Conservation (phyloP, 2,113 vertebrate genomes). For the Hydropotes inermis region DNA sequence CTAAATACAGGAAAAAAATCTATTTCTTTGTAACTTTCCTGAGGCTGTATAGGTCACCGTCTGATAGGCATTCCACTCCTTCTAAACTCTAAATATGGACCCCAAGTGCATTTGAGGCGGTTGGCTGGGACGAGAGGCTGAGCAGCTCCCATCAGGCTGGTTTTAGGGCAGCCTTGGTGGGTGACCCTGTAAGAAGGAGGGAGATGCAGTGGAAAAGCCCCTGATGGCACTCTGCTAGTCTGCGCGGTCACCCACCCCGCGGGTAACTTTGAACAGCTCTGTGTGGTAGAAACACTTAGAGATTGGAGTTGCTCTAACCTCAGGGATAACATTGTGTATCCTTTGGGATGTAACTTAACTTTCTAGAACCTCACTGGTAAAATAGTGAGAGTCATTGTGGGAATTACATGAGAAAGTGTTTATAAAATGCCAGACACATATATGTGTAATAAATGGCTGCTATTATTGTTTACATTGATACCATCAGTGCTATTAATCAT, state of each 20-base stretch:
- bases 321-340: neutral
- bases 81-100: neutral
- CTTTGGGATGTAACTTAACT: neutral
- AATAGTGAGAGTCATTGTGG: neutral
- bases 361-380: neutral
- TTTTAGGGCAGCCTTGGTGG: neutral
- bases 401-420: neutral
- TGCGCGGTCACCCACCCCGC: rapidly evolving
- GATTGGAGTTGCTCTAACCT: neutral
- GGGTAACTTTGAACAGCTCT: neutral
- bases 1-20: neutral
- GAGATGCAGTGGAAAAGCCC: neutral
- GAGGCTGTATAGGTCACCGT: neutral
- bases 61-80: neutral
- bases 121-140: neutral
- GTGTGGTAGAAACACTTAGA: neutral
- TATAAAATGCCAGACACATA: neutral
- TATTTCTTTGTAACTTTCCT: neutral
- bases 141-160: neutral
- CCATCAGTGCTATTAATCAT: neutral
- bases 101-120: neutral
- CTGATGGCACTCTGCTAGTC: neutral
- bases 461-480: neutral
- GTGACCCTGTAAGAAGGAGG: neutral
- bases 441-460: neutral